phyloP scores from a whole-genome alignment of 2,888 invertebrate species.

The Neoaliturus tenellus region DNA sequence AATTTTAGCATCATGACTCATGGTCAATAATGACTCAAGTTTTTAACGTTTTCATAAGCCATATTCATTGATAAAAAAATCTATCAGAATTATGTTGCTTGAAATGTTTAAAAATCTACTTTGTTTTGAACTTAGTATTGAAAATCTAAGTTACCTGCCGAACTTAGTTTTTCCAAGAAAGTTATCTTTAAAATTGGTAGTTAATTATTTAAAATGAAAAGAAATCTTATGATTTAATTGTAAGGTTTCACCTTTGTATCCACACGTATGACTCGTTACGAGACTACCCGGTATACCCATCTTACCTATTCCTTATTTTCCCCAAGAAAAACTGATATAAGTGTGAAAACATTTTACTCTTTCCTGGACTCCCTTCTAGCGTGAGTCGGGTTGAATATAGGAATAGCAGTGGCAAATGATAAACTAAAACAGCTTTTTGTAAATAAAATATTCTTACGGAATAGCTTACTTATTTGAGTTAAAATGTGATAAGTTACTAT shows the following conservation, averaged over 20 bases:
- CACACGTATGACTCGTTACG: not conserved
- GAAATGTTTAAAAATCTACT: too few relatives aligned
- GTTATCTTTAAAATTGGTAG: not conserved
- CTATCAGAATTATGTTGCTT: too few relatives aligned
- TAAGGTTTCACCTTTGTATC: not conserved
- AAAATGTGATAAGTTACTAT: conserved; percentile 49
- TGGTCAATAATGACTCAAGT: not conserved
- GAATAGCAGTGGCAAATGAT: not conserved
- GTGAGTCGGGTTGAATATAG: not conserved
- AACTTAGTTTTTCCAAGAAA: not conserved
- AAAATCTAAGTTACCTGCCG: not conserved
- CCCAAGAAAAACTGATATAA: not conserved
- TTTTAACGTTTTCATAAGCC: not conserved
- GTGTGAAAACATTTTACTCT: not conserved
- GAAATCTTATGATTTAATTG: not conserved
- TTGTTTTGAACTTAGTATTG: too few relatives aligned
- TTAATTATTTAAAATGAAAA: not conserved
- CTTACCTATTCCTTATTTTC: not conserved
- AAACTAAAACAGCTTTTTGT: conserved; percentile 18
- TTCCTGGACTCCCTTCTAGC: not conserved
- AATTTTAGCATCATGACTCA: not conserved
- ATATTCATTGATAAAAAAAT: too few relatives aligned
- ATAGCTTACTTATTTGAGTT: conserved; percentile 43
- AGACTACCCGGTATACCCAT: not conserved
- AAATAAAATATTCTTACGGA: conserved; percentile 15